These are phyloP conservation scores for Sinocyclocheilus grahami DNA, from an alignment of 2,113 vertebrate genomes.

Conservation along the genomic window DNA sequence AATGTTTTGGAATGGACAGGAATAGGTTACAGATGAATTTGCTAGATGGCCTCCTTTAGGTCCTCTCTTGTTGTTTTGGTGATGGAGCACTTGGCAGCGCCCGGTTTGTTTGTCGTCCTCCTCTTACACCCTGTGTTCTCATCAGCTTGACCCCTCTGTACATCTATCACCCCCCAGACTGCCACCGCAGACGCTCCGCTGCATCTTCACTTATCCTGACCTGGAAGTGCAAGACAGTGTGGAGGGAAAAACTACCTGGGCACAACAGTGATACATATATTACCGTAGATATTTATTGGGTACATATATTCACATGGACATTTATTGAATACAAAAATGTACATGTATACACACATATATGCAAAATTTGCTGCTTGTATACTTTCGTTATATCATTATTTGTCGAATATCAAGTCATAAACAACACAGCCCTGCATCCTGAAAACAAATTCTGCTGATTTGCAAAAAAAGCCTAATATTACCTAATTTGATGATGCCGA, in stretches of 20 bases:
- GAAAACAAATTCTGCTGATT: too few relatives aligned
- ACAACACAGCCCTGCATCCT: background rate
- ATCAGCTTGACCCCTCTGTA: conserved; percentile 88
- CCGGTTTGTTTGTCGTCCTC: conserved; percentile 70
- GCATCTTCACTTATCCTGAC: conserved; percentile 63
- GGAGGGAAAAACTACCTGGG: conserved; percentile 81
- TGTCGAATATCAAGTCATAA: background rate
- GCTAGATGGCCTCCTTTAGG: conserved; percentile 63
- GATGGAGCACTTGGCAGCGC: conserved; percentile 61
- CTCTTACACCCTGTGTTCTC: conserved; percentile 78
- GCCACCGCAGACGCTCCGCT: conserved; percentile 61
- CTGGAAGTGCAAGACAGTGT: conserved; percentile 84
- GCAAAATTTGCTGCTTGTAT: background rate
- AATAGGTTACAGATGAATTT: background rate
- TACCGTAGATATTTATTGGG: too few relatives aligned
- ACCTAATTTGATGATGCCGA: background rate
- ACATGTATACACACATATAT: background rate
- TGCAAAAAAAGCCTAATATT: background rate
- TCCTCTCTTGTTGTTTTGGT: conserved; percentile 64
- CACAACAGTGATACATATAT: conserved; percentile 59
- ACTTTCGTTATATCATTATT: background rate
- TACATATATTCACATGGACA: too few relatives aligned
- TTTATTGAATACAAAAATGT: background rate
- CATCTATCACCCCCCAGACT: conserved; percentile 90
- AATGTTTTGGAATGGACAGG: background rate